Conservation (phyloP, 2,113 vertebrate species). For the Phrynocephalus versicolor region DNA sequence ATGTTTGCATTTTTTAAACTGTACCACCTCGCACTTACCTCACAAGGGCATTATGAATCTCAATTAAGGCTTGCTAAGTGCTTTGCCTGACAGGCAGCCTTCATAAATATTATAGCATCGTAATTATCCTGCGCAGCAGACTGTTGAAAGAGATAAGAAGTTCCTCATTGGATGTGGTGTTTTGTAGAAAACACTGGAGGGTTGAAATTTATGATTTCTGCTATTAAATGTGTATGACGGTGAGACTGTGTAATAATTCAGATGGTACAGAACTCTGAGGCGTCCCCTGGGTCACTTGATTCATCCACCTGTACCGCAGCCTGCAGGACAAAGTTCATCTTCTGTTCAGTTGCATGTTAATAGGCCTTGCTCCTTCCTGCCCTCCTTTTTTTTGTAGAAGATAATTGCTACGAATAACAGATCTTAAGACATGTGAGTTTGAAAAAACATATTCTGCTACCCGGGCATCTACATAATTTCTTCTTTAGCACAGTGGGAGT, state of each 20-base stretch:
- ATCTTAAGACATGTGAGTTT: not conserved
- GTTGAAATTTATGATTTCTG: slow-evolving; percentile 29
- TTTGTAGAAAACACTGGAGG: slow-evolving; percentile 24
- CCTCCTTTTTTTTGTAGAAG: slow-evolving; percentile 28
- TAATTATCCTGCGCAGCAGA: slow-evolving; percentile 28
- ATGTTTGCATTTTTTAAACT: slow-evolving; percentile 13
- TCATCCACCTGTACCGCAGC: not conserved
- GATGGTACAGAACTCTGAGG: slow-evolving; percentile 22
- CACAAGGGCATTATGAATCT: slow-evolving; percentile 29
- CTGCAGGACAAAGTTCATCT: slow-evolving; percentile 8
- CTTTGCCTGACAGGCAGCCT: slow-evolving; percentile 28
- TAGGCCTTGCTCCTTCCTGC: slow-evolving; percentile 11
- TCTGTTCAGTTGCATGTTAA: slow-evolving; percentile 20
- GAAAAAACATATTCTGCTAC: not conserved
- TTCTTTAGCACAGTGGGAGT: slow-evolving; percentile 16
- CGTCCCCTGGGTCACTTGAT: slow-evolving; percentile 42
- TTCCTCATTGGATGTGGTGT: slow-evolving; percentile 19
- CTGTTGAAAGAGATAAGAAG: slow-evolving; percentile 30
- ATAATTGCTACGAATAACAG: slow-evolving; percentile 8
- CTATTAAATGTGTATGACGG: not conserved
- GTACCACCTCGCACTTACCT: not conserved
- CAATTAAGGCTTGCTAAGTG: slow-evolving; percentile 31
- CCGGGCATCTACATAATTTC: slow-evolving; percentile 16
- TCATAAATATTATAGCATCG: slow-evolving; percentile 27
- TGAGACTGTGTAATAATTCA: not conserved